phyloP scores from a whole-genome alignment of 2,797 vertebrate species.

The Staurois parvus region DNA sequence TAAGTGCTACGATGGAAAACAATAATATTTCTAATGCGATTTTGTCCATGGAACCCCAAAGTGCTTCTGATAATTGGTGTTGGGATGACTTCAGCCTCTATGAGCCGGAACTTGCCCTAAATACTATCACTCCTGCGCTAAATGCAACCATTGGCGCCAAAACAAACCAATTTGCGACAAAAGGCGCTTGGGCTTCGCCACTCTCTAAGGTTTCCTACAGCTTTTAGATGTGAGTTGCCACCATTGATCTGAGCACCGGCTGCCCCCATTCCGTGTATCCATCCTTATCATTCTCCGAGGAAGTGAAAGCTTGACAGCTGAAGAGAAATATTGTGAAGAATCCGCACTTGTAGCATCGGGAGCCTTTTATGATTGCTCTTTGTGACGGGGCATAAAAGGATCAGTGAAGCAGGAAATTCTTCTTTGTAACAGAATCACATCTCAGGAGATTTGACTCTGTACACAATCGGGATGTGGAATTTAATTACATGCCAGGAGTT shows the following conservation, averaged over 20 bases:
- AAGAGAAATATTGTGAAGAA: background rate
- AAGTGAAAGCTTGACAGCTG: slow-evolving; percentile 17
- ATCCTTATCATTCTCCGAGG: slow-evolving; percentile 34
- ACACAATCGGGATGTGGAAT: slow-evolving; percentile 22
- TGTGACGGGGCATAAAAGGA: slow-evolving; percentile 50
- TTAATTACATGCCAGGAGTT: slow-evolving; percentile 22
- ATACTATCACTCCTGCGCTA: no score
- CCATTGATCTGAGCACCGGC: background rate
- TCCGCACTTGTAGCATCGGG: slow-evolving; percentile 3
- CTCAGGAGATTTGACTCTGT: slow-evolving; percentile 1
- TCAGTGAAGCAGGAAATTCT: slow-evolving; percentile 29
- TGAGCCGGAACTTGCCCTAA: no score
- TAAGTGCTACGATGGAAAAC: no score
- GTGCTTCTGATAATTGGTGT: no score
- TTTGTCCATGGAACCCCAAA: no score
- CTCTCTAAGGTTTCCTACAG: background rate
- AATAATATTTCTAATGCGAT: no score
- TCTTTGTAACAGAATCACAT: background rate
- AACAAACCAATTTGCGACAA: no score
- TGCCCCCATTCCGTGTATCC: background rate
- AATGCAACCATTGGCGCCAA: no score
- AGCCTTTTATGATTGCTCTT: slow-evolving; percentile 39
- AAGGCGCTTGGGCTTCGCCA: no score
- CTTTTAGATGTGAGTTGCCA: background rate
- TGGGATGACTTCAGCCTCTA: no score